A percentile compares a stretch with the other conserved stretches of the same genome.
Evolutionary conservation across 1,140 invertebrate genomes (phyloP).

Genomic region (Manduca sexta): DNA sequence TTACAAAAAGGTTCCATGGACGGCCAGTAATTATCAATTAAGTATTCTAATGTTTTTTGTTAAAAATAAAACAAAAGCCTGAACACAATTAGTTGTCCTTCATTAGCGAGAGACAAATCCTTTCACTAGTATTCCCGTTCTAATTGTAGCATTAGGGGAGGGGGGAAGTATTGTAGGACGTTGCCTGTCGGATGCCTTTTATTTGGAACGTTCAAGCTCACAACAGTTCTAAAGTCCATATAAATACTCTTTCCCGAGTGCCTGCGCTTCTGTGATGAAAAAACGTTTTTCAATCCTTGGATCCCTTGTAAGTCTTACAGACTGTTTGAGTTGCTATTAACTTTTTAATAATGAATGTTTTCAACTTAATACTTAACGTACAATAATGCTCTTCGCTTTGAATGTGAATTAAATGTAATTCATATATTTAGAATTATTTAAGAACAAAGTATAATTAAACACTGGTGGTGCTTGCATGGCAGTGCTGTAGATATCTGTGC

Average conservation of each 20-base stretch:
- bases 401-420: no score
- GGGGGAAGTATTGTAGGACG: conserved; percentile 51
- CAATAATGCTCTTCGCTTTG: no score
- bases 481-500: no score
- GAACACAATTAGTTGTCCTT: conserved; percentile 27
- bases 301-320: no score
- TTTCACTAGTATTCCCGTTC: conserved; percentile 54
- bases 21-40: conserved; percentile 25
- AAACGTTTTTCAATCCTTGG: conserved; percentile 1
- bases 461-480: no score
- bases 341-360: no score
- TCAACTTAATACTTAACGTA: no score
- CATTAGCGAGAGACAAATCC: conserved; percentile 52
- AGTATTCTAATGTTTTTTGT: conserved; percentile 22
- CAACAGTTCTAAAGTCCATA: conserved; percentile 35
- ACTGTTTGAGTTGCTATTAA: no score
- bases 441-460: no score
- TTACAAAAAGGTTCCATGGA: conserved; percentile 15
- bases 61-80: conserved; percentile 20
- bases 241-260: conserved; percentile 25
- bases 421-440: no score
- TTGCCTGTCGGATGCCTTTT: conserved; percentile 45
- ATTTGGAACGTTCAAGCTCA: conserved; percentile 43
- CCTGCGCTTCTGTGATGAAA: conserved; percentile 19
- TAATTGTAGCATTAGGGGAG: conserved; percentile 60